Evolutionary conservation across 2,113 vertebrate species (phyloP), one percentile per base, ranked within the genome.

Genomic region (Reinhardtius hippoglossoides): DNA sequence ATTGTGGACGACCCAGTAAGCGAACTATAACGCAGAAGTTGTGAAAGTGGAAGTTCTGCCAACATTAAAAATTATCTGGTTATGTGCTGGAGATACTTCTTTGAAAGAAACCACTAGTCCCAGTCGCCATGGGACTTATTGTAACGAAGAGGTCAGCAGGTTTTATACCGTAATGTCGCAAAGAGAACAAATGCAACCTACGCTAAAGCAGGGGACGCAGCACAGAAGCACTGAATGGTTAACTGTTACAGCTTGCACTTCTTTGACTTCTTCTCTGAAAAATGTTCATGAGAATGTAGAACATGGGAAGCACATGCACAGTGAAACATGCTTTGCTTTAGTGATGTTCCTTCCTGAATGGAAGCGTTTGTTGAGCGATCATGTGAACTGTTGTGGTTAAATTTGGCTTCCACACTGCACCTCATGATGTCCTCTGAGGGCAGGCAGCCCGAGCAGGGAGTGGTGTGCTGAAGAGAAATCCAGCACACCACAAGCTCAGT

Each of bases 371-470:
- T 92, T 76, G 20, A 70, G 31, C 37, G 26, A 77, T 92, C 91
- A 93, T 92, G 91, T 88, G 92, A 90, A 87, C 44, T 44, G 71
- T 67, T 57, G 86, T 23, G 78, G 80, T 87, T 84, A 83, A 79
- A 87, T 83, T 77, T 85, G 82, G 75, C 82, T 68, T 89, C 78
- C 65, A 59, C 74, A 68, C 82, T 40, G 52, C 44, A 50, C 88
- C 89, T 61, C 87, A 87, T 91, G 91, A 93, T 87, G 65, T 81
- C 81, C 75, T 79, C 20, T 75, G 77, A 81, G 77, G 67, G 68
- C 44, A 70, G 63, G 58, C 31, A 4, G 40, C 46, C 13, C 3
- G 24, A 26, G 58, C 26, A 10, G 56, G 48, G 26, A 46, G 57
- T 56, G 46, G 61, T 70, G 52, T 18, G 68, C 40, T 10, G 66